These are phyloP conservation scores for Scrobipalpa costella DNA, from an alignment of 2,888 invertebrate species.

Conservation along the genomic window DNA sequence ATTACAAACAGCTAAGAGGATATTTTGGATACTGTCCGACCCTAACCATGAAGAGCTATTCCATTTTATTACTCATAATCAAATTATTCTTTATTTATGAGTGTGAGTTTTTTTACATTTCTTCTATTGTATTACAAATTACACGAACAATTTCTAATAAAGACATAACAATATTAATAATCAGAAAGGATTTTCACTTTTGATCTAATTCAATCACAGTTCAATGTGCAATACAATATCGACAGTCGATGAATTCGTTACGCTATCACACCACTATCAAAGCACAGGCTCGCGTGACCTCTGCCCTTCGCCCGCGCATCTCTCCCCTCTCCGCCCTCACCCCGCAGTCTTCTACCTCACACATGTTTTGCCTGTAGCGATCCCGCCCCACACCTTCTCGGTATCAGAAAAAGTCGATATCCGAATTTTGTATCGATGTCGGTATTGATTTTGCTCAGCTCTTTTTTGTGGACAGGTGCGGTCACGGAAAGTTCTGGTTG, in stretches of 20 bases:
- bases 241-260: not conserved
- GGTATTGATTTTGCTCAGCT: conserved; percentile 20
- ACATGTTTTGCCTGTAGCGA: conserved; percentile 61
- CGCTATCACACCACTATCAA: conserved; percentile 43
- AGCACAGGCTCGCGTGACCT: conserved; percentile 65
- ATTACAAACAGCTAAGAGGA: too few species aligned
- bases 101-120: too few species aligned
- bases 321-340: conserved; percentile 36
- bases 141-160: too few species aligned
- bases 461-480: conserved; percentile 29
- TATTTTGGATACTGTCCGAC: too few species aligned
- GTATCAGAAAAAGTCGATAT: conserved; percentile 64
- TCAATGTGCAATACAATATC: too few species aligned
- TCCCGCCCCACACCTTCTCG: conserved; percentile 71
- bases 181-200: too few species aligned
- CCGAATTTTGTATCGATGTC: conserved; percentile 33
- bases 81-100: too few species aligned
- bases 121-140: too few species aligned
- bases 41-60: too few species aligned
- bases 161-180: too few species aligned
- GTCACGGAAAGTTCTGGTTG: not conserved
- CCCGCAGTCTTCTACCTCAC: conserved; percentile 43
- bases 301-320: conserved; percentile 64
- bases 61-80: too few species aligned
- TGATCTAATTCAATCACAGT: too few species aligned